A percentile compares a stretch with the other conserved stretches of the same genome.
These are phyloP conservation scores for Eupithecia centaureata DNA, from an alignment of 2,888 invertebrate species.

Conservation along the genomic window DNA sequence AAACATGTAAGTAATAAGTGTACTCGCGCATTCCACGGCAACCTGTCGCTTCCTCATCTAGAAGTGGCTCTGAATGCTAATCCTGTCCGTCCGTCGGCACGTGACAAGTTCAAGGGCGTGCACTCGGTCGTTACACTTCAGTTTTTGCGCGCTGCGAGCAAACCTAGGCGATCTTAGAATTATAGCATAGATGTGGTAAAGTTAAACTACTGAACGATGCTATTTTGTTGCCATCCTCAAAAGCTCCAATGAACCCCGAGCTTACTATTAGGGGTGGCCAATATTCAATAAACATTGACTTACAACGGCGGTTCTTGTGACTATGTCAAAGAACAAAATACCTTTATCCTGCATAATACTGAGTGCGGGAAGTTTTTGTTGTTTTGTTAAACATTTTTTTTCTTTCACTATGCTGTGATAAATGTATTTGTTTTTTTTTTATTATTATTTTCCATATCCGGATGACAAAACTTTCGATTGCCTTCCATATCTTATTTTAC, in stretches of 20 bases:
- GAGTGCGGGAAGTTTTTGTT: background rate
- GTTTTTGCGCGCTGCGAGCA: constrained; percentile 64
- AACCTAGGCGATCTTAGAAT: constrained; percentile 50
- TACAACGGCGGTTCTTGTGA: too few species aligned
- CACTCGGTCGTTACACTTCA: constrained; percentile 64
- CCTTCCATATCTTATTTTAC: background rate
- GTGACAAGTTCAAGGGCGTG: constrained; percentile 70
- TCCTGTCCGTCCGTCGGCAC: constrained; percentile 51
- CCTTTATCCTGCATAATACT: background rate
- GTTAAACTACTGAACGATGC: too few species aligned
- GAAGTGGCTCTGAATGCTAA: constrained; percentile 55
- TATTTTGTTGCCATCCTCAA: too few species aligned
- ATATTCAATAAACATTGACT: too few species aligned
- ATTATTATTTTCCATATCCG: background rate
- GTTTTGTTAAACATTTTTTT: background rate
- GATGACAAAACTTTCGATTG: background rate
- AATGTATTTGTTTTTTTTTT: background rate
- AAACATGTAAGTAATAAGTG: background rate
- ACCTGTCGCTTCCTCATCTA: constrained; percentile 52
- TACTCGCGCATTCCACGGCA: constrained; percentile 47
- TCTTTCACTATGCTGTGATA: background rate
- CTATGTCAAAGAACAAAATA: too few species aligned
- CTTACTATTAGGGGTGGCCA: constrained; percentile 36
- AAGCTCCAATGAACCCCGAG: background rate
- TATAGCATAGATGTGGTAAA: constrained; percentile 37